These are phyloP conservation scores for Callospermophilus lateralis DNA, from an alignment of 2,113 vertebrate genomes.

Conservation along the genomic window DNA sequence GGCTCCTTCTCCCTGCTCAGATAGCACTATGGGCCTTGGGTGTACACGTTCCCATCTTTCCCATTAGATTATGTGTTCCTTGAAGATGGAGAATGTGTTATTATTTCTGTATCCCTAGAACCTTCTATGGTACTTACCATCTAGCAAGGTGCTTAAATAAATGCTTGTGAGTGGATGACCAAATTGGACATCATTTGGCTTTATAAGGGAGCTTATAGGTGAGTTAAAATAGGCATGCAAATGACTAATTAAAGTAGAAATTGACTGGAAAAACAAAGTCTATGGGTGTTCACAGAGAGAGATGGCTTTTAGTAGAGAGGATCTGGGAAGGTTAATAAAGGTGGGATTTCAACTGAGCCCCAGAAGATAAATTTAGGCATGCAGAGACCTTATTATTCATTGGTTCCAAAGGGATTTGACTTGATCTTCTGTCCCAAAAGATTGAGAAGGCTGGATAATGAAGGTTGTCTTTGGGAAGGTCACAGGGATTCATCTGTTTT, in stretches of 20 bases:
- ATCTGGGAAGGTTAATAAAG: neutral
- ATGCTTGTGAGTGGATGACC: neutral
- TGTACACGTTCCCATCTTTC: neutral
- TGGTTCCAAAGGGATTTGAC: neutral
- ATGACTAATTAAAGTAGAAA: neutral
- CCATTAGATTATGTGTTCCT: neutral
- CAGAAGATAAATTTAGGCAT: neutral
- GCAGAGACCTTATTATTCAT: neutral
- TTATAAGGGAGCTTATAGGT: neutral
- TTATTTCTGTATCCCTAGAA: neutral
- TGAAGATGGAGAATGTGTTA: neutral
- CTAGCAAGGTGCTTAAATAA: neutral
- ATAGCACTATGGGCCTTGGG: neutral
- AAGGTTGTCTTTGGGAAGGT: neutral
- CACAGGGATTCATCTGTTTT: neutral
- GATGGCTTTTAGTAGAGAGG: neutral
- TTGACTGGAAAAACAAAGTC: conserved; percentile 11
- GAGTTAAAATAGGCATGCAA: neutral
- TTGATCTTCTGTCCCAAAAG: neutral
- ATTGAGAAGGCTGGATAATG: neutral
- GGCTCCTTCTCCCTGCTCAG: neutral
- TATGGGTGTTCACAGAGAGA: neutral
- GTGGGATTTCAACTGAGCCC: neutral
- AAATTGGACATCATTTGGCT: neutral
- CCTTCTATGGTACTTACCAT: neutral